These are phyloP conservation scores for Polypterus senegalus DNA, from an alignment of 2,113 vertebrate species.

Conservation along the genomic window DNA sequence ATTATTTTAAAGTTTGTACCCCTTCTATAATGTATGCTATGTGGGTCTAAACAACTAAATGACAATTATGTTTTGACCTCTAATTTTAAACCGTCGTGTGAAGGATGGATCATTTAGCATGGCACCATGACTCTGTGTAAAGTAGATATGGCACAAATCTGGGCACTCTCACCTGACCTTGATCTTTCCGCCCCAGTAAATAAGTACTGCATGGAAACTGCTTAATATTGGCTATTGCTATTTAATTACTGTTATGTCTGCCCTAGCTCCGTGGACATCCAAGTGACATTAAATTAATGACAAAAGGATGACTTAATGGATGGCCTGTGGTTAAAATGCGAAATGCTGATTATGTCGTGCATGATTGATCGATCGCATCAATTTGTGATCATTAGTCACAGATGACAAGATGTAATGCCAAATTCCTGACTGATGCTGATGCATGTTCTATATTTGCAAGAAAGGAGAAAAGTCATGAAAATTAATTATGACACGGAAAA, in stretches of 20 bases:
- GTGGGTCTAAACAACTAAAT: too few relatives aligned
- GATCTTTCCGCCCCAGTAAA: constrained; percentile 1
- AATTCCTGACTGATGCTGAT: constrained; percentile 29
- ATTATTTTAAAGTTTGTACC: too few relatives aligned
- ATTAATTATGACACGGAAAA: background rate
- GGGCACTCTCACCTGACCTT: background rate
- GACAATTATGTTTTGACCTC: too few relatives aligned
- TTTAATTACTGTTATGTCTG: constrained; percentile 14
- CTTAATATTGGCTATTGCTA: constrained; percentile 10
- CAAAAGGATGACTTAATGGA: constrained; percentile 11
- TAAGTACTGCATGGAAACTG: constrained; percentile 8
- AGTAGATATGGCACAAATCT: background rate
- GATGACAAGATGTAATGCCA: constrained; percentile 18
- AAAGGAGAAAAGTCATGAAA: background rate
- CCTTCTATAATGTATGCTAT: too few relatives aligned
- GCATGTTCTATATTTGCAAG: background rate
- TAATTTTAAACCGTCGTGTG: too few relatives aligned
- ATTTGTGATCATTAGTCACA: constrained; percentile 26
- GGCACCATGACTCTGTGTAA: too few relatives aligned
- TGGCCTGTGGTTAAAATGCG: constrained; percentile 19
- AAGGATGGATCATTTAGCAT: too few relatives aligned
- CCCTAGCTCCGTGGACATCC: constrained; percentile 1
- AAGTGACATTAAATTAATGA: constrained; percentile 8
- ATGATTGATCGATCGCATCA: constrained; percentile 28
- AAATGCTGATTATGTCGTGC: constrained; percentile 14